These are phyloP conservation scores for Allobates femoralis DNA, from an alignment of 2,797 vertebrate genomes.

Conservation along the genomic window DNA sequence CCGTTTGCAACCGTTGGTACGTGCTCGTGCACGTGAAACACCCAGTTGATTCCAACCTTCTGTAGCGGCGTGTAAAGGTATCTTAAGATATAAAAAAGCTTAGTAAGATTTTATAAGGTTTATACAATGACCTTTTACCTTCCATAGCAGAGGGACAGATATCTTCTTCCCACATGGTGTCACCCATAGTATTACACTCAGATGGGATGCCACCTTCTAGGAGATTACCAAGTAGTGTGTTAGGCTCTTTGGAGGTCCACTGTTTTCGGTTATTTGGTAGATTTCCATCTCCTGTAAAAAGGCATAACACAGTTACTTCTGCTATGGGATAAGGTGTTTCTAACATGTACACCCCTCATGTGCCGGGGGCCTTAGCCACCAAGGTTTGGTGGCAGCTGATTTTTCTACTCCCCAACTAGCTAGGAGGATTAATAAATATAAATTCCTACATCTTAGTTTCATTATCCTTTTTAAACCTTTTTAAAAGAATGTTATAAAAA, in stretches of 20 bases:
- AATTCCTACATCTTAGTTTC: background rate
- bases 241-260: constrained; percentile 74
- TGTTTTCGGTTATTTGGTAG: constrained; percentile 69
- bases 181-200: constrained; percentile 66
- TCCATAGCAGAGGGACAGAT: background rate
- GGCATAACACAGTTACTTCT: background rate
- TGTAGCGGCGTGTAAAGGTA: too few relatives aligned
- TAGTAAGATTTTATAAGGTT: background rate
- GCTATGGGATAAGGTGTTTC: background rate
- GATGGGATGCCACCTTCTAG: constrained; percentile 71
- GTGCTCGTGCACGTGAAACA: too few relatives aligned
- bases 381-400: background rate
- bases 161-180: constrained; percentile 66
- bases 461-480: background rate
- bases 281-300: constrained; percentile 49
- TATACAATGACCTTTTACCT: background rate
- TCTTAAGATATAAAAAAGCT: too few relatives aligned
- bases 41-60: too few relatives aligned
- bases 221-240: constrained; percentile 77
- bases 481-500: background rate
- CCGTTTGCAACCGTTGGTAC: too few relatives aligned
- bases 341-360: background rate
- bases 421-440: background rate
- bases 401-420: background rate
- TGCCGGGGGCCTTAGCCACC: background rate